Evolutionary conservation across 2,113 vertebrate species (phyloP).

Genomic region (Nipponia nippon): DNA sequence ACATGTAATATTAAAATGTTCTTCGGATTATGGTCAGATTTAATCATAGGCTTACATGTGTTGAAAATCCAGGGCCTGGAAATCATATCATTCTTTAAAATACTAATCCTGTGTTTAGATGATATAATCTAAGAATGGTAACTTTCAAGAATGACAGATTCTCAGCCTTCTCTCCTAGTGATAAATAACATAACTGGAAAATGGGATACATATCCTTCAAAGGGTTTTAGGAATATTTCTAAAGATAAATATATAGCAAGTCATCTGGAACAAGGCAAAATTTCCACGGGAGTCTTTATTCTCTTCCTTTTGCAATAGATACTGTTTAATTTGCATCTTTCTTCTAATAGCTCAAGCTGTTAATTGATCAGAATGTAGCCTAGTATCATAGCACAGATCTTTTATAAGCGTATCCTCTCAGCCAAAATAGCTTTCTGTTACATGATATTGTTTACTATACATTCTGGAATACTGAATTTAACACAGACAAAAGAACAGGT

Average conservation of each 20-base stretch:
- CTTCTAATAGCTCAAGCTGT: neutral
- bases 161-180: neutral
- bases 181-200: neutral
- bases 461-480: neutral
- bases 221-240: neutral
- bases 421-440: neutral
- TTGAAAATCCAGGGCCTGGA: neutral
- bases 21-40: neutral
- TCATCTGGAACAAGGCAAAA: neutral
- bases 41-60: neutral
- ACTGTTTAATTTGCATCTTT: neutral
- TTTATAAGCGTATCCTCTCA: neutral
- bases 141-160: neutral
- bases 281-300: neutral
- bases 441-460: neutral
- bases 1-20: neutral
- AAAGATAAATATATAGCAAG: neutral
- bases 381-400: neutral
- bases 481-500: neutral
- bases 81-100: neutral
- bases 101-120: neutral
- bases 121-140: neutral
- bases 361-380: neutral
- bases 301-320: neutral
- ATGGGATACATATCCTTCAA: neutral